phyloP scores from a whole-genome alignment of 2,888 invertebrate genomes.

The Galerucella calmariensis region DNA sequence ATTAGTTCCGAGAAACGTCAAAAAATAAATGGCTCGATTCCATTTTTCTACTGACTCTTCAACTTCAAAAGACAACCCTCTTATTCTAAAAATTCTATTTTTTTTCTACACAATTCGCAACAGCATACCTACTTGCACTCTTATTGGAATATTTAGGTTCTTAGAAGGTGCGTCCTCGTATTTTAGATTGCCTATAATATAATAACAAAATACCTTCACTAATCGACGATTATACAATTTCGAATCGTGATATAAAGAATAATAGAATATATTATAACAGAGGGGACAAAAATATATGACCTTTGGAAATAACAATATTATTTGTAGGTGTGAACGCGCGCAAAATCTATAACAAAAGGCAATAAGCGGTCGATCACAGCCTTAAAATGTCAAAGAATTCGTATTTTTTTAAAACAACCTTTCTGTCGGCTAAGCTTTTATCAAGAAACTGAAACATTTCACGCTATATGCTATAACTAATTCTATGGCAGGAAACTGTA shows the following conservation, averaged over 20 bases:
- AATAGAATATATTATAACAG: neutral
- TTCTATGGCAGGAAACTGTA: neutral
- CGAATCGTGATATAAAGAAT: neutral
- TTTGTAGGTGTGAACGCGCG: neutral
- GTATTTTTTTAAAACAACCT: neutral
- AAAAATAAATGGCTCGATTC: too few species aligned
- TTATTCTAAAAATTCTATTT: too few species aligned
- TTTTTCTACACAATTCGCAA: too few species aligned
- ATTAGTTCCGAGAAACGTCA: too few species aligned
- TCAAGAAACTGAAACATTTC: neutral
- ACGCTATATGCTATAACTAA: neutral
- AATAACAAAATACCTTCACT: too few species aligned
- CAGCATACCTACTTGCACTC: too few species aligned
- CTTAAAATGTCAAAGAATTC: neutral
- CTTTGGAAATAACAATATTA: neutral
- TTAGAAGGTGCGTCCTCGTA: too few species aligned
- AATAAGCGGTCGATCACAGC: neutral
- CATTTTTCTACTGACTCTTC: too few species aligned
- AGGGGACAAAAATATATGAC: neutral
- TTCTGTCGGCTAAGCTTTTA: neutral
- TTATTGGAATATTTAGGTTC: too few species aligned
- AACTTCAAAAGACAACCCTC: too few species aligned
- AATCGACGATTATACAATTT: neutral
- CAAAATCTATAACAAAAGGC: conserved; percentile 1
- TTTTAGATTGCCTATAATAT: too few species aligned